phyloP scores from a whole-genome alignment of 2,888 invertebrate species.

The Anticlea derivata region DNA sequence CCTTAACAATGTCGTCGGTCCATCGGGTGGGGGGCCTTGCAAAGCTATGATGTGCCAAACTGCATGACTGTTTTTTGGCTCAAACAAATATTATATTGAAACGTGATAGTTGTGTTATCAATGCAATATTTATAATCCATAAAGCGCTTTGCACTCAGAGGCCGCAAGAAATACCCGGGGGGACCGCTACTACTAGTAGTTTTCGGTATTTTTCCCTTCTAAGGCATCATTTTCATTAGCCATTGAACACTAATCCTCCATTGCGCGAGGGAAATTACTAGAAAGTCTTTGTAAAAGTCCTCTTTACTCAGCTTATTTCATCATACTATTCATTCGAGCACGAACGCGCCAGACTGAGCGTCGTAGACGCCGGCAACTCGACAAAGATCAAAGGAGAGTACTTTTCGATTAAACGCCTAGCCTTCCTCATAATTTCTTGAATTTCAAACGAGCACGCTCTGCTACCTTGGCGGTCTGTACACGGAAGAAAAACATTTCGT shows the following conservation, averaged over 20 bases:
- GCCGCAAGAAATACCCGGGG: not conserved
- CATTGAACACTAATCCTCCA: slow-evolving; percentile 37
- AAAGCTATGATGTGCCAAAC: too few relatives aligned
- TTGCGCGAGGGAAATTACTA: slow-evolving; percentile 41
- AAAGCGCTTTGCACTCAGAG: slow-evolving; percentile 1
- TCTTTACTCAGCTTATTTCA: slow-evolving; percentile 48
- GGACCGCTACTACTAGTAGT: not conserved
- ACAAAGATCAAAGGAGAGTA: slow-evolving; percentile 57
- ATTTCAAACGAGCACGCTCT: slow-evolving; percentile 44
- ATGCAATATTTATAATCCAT: slow-evolving; percentile 13
- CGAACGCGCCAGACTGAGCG: slow-evolving; percentile 46
- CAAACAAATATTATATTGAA: slow-evolving; percentile 24
- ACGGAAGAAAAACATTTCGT: slow-evolving; percentile 20
- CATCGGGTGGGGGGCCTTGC: too few relatives aligned
- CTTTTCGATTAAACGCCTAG: slow-evolving; percentile 56
- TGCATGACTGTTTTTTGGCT: slow-evolving; percentile 22
- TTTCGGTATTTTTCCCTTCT: slow-evolving; percentile 10
- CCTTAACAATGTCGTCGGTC: too few relatives aligned
- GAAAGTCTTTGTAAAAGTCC: slow-evolving; percentile 41
- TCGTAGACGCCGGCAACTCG: slow-evolving; percentile 45
- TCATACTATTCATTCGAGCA: slow-evolving; percentile 48
- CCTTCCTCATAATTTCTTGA: slow-evolving; percentile 53
- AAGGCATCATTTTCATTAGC: slow-evolving; percentile 31
- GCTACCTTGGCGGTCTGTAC: slow-evolving; percentile 40
- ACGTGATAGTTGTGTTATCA: slow-evolving; percentile 20